Evolutionary conservation across 1,140 invertebrate species (phyloP).

Genomic region (Drosophila ohnishii): DNA sequence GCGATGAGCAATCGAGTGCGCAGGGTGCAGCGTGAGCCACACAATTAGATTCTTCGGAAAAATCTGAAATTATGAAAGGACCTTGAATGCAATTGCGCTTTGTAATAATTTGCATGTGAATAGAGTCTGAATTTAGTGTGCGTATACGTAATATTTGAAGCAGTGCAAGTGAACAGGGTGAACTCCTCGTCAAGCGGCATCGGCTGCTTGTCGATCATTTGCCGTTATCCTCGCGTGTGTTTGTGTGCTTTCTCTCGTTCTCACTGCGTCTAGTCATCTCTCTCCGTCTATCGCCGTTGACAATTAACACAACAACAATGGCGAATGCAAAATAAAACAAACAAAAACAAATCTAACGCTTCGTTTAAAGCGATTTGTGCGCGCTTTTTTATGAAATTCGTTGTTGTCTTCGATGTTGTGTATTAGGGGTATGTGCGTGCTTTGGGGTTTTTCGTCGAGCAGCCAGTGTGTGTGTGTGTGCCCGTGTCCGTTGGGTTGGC

Average conservation of each 20-base stretch:
- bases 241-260: neutral
- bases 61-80: constrained; percentile 45
- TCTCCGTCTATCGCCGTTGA: neutral
- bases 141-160: constrained; percentile 26
- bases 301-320: constrained; percentile 34
- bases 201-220: constrained; percentile 17
- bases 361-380: constrained; percentile 65
- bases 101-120: constrained; percentile 41
- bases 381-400: constrained; percentile 63
- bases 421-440: constrained; percentile 51
- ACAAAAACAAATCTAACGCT: constrained; percentile 43
- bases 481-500: constrained; percentile 64
- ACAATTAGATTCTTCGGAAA: constrained; percentile 44
- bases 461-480: constrained; percentile 14
- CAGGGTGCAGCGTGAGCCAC: constrained; percentile 39
- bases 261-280: neutral
- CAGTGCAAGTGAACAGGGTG: constrained; percentile 3
- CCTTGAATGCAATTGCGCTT: constrained; percentile 45
- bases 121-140: constrained; percentile 6
- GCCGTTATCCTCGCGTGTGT: constrained; percentile 19
- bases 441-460: constrained; percentile 9
- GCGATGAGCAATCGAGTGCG: constrained; percentile 52
- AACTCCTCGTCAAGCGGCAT: constrained; percentile 21
- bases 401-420: constrained; percentile 54
- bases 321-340: constrained; percentile 23